Percentiles rank a stretch among this genome's conserved stretches.
Conservation (phyloP, 2,888 invertebrate species). For the Cheilosia soror region DNA sequence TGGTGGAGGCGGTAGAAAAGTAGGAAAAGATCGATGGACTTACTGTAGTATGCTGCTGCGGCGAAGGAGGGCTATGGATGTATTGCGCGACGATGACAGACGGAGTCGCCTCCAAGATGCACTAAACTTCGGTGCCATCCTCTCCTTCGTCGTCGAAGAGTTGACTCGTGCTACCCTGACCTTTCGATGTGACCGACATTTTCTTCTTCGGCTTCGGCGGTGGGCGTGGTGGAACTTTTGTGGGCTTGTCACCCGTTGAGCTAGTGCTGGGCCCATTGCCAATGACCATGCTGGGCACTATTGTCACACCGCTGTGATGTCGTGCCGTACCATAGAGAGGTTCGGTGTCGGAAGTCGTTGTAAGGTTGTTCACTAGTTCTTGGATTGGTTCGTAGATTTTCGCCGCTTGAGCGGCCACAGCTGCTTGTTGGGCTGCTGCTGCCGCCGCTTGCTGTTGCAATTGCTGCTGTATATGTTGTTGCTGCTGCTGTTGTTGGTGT, state of each 20-base stretch:
- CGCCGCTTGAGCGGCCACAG: conserved; percentile 73
- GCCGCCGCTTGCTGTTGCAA: conserved; percentile 76
- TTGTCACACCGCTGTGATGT: conserved; percentile 80
- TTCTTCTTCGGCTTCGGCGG: conserved; percentile 94
- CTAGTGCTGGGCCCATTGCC: conserved; percentile 84
- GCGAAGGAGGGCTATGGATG: conserved; percentile 66
- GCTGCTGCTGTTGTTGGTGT: conserved; percentile 75
- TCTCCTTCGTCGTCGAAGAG: conserved; percentile 94
- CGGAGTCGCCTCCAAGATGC: conserved; percentile 34
- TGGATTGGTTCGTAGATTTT: conserved; percentile 83
- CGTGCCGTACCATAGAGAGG: conserved; percentile 81
- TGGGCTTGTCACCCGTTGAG: conserved; percentile 80
- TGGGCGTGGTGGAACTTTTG: conserved; percentile 92
- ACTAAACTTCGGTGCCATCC: conserved; percentile 94
- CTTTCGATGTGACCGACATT: conserved; percentile 85
- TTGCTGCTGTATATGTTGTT: conserved; percentile 76
- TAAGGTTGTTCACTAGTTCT: conserved; percentile 79
- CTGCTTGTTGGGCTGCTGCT: conserved; percentile 44
- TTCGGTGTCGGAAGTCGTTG: conserved; percentile 81
- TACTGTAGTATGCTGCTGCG: conserved; percentile 60
- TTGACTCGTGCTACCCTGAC: conserved; percentile 87
- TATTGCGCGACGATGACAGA: conserved; percentile 48
- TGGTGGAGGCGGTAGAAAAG: conserved; percentile 66
- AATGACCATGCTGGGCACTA: conserved; percentile 82
- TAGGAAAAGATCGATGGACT: conserved; percentile 72